Evolutionary conservation across 2,113 vertebrate genomes (phyloP).

Genomic region (Gymnocephalus cernua): DNA sequence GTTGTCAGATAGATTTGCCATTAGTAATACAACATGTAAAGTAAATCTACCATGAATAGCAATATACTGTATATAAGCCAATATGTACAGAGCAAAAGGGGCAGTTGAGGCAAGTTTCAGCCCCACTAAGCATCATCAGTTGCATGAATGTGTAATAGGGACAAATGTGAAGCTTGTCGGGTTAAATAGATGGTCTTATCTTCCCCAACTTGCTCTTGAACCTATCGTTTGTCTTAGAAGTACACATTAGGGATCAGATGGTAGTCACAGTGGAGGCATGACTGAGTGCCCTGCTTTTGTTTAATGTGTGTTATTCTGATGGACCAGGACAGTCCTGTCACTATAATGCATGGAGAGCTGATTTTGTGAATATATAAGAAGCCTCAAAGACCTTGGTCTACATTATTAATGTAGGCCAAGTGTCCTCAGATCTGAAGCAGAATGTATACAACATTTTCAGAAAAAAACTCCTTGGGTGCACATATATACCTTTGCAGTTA

Average conservation of each 20-base stretch:
- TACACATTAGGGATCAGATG: constrained; percentile 3
- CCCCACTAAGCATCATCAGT: not conserved
- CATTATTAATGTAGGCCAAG: not conserved
- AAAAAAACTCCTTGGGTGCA: not conserved
- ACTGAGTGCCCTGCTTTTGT: not conserved
- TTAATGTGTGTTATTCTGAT: not conserved
- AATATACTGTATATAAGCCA: not conserved
- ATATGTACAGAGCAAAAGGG: not conserved
- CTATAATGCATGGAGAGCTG: not conserved
- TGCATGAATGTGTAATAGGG: constrained; percentile 5
- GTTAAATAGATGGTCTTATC: constrained; percentile 10
- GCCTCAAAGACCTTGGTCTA: not conserved
- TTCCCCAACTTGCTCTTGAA: constrained; percentile 7
- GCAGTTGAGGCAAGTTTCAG: constrained; percentile 3
- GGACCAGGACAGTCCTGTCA: not conserved
- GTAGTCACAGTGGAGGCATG: not conserved
- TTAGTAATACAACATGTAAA: not conserved
- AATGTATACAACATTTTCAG: not conserved
- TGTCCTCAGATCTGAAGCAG: not conserved
- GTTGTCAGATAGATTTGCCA: constrained; percentile 3
- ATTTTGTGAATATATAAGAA: not conserved
- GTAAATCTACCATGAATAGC: constrained; percentile 22
- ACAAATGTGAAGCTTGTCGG: constrained; percentile 9
- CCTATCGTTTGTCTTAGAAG: not conserved
- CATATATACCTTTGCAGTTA: not conserved